Conservation (phyloP, 2,888 invertebrate species). For the Hirtodrosophila confusa region DNA sequence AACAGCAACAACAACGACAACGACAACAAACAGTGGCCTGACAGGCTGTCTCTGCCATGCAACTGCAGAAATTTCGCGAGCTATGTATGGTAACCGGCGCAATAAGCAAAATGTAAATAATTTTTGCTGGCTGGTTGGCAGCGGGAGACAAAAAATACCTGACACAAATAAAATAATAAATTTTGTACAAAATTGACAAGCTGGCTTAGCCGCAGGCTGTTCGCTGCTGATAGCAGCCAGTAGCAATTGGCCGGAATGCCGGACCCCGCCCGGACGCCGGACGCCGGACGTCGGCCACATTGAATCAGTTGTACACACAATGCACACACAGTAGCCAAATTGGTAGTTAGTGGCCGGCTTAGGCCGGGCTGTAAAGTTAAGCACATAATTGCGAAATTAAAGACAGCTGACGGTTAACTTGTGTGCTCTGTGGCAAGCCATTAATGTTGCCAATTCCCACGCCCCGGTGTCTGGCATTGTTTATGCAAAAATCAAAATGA, state of each 20-base stretch:
- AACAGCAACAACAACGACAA: constrained; percentile 20
- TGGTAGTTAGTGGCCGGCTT: constrained; percentile 71
- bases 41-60: constrained; percentile 23
- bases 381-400: constrained; percentile 78
- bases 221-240: constrained; percentile 39
- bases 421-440: constrained; percentile 11
- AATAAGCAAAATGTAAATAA: constrained; percentile 80
- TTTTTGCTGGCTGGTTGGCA: constrained; percentile 48
- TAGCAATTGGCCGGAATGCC: constrained; percentile 30
- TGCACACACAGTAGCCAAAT: constrained; percentile 69
- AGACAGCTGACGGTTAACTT: constrained; percentile 53
- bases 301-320: constrained; percentile 43
- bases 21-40: constrained; percentile 40
- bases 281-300: constrained; percentile 26
- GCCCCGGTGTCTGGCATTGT: constrained; percentile 41
- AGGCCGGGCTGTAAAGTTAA: constrained; percentile 71
- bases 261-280: not conserved
- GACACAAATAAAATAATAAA: constrained; percentile 80
- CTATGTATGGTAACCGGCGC: constrained; percentile 36
- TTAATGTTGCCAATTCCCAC: constrained; percentile 46
- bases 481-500: constrained; percentile 59
- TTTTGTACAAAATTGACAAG: constrained; percentile 80
- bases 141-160: constrained; percentile 50
- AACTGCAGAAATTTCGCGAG: constrained; percentile 53
- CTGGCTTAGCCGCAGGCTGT: constrained; percentile 71